Conservation (phyloP, 2,113 vertebrate genomes). For the Chloroceryle aenea region DNA sequence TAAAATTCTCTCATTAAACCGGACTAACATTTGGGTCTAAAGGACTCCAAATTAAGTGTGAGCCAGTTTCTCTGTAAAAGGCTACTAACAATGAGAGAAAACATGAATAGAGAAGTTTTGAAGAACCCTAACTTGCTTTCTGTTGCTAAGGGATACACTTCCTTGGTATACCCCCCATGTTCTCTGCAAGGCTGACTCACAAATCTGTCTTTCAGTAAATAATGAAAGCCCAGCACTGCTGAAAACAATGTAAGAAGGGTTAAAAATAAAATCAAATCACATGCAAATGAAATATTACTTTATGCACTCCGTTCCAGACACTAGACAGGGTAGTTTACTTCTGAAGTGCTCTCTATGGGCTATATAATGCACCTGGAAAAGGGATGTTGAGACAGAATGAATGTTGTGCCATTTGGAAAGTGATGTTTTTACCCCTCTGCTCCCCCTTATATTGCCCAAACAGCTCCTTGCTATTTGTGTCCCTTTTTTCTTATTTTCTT, state of each 20-base stretch:
- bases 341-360: not conserved
- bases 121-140: conserved; percentile 10
- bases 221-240: not conserved
- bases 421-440: not conserved
- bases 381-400: not conserved
- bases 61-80: conserved; percentile 27
- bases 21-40: conserved; percentile 32
- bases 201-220: conserved; percentile 14
- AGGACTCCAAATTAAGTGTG: conserved; percentile 9
- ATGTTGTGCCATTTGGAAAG: not conserved
- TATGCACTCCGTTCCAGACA: not conserved
- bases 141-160: conserved; percentile 30
- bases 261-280: conserved; percentile 41
- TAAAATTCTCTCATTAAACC: conserved; percentile 21
- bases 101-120: conserved; percentile 1
- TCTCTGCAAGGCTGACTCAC: not conserved
- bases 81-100: conserved; percentile 4
- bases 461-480: not conserved
- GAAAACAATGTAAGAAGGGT: conserved; percentile 28
- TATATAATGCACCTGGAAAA: not conserved
- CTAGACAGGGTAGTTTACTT: not conserved
- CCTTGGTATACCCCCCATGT: not conserved
- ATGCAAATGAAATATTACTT: conserved; percentile 1
- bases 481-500: not conserved
- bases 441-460: not conserved